Conservation (phyloP, 2,888 invertebrate genomes). For the Drosophila anomalipes region DNA sequence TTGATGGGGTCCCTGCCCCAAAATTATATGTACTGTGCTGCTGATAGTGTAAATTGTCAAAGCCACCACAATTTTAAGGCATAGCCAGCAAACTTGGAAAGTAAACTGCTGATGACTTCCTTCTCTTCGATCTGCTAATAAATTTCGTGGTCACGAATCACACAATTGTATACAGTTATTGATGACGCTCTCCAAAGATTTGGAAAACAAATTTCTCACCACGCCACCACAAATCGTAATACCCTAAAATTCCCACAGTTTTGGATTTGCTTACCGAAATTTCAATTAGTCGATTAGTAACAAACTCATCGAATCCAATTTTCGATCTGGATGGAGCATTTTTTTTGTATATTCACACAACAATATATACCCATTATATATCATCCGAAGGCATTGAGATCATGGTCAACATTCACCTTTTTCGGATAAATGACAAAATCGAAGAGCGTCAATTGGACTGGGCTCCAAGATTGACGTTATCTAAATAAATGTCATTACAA, state of each 20-base stretch:
- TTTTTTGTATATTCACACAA: background rate
- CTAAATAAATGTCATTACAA: conserved; percentile 52
- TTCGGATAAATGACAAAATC: background rate
- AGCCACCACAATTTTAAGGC: background rate
- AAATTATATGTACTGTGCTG: background rate
- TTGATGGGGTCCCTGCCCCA: background rate
- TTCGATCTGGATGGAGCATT: background rate
- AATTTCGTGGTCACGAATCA: background rate
- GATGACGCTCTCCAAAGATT: background rate
- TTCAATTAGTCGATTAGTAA: background rate
- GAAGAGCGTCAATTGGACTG: background rate
- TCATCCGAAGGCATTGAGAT: background rate
- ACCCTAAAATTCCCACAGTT: background rate
- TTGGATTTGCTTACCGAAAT: background rate
- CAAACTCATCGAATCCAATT: background rate
- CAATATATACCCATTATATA: background rate
- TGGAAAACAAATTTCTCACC: background rate
- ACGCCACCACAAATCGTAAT: background rate
- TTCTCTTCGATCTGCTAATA: background rate
- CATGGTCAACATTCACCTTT: background rate
- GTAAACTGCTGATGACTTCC: background rate
- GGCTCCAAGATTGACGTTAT: conserved; percentile 5
- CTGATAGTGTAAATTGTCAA: background rate
- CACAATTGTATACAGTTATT: background rate
- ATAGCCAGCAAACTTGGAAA: background rate